Evolutionary conservation across 2,113 vertebrate genomes (phyloP), one percentile per base, ranked within the genome.

Genomic region (Uropsilus gracilis): DNA sequence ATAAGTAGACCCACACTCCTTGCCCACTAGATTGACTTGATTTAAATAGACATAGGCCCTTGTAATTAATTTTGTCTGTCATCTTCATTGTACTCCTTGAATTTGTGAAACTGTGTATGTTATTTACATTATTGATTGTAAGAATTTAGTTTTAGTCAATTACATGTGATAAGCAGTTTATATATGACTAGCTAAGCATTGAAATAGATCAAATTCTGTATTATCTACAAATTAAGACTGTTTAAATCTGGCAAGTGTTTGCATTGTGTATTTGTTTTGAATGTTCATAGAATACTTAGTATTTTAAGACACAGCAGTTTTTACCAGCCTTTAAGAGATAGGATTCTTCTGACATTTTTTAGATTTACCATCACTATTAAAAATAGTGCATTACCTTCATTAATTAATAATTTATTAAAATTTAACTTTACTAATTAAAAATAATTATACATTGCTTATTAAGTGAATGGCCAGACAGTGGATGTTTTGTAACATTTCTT

Each of bases 401-500:
- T n/a, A n/a, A n/a, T n/a, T n/a, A n/a, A n/a, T n/a, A n/a, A n/a
- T n/a, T n/a, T n/a, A n/a, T n/a, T n/a, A n/a, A n/a, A n/a, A n/a
- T n/a, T n/a, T 93, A 24, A 26, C 26, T 76, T 91, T 20, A 32
- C 37, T 89, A 61, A 61, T 95, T 89, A 91, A 83, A 95, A 89
- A 28, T 89, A 89, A 90, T 11, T 37, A 30, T 13, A 64, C 68
- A 34, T 90, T 42, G 30, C 72, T n/a, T 69, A 68, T 66, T 69
- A 80, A 39, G 48, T 77, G 24, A 28, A 91, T 18, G 37, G n/a
- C 77, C 22, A 89, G 66, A 72, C 53, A 53, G 17, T 92, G 48
- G 37, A 46, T 63, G 83, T 96, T 88, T 64, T 92, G 18, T 86
- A 46, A 73, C 5, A 11, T 85, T 8, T 94, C 18, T 87, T 81